A percentile compares a stretch with the other conserved stretches of the same genome.
phyloP scores from a whole-genome alignment of 2,888 invertebrate genomes.

The Eupeodes luniger region DNA sequence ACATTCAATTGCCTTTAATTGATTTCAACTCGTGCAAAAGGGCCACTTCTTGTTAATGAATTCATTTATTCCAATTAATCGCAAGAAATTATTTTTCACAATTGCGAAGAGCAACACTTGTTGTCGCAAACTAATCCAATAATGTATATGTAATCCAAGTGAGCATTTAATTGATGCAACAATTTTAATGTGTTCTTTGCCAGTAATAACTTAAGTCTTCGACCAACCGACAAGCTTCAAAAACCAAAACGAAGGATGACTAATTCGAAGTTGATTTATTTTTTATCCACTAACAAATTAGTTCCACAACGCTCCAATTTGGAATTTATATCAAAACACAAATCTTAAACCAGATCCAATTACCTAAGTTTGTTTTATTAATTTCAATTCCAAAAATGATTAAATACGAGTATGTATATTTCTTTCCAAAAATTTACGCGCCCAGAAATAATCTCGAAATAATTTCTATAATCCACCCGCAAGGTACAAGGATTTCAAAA shows the following conservation, averaged over 20 bases:
- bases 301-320: background rate
- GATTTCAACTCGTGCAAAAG: conserved; percentile 52
- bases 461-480: background rate
- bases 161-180: background rate
- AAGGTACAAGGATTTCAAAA: background rate
- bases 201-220: background rate
- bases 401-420: background rate
- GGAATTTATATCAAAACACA: background rate
- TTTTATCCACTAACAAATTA: background rate
- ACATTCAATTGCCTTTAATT: conserved; percentile 49
- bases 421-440: conserved; percentile 1
- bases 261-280: background rate
- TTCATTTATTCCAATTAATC: conserved; percentile 40
- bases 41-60: conserved; percentile 60
- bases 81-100: conserved; percentile 18
- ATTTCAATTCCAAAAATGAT: no score
- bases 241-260: background rate
- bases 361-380: no score
- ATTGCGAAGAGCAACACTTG: background rate
- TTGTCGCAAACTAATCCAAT: conserved; percentile 40
- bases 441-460: background rate
- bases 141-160: conserved; percentile 24
- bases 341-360: background rate
- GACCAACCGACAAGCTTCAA: background rate
- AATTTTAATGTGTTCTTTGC: background rate